phyloP scores from a whole-genome alignment of 2,888 invertebrate genomes.

The Diplolepis rosae region DNA sequence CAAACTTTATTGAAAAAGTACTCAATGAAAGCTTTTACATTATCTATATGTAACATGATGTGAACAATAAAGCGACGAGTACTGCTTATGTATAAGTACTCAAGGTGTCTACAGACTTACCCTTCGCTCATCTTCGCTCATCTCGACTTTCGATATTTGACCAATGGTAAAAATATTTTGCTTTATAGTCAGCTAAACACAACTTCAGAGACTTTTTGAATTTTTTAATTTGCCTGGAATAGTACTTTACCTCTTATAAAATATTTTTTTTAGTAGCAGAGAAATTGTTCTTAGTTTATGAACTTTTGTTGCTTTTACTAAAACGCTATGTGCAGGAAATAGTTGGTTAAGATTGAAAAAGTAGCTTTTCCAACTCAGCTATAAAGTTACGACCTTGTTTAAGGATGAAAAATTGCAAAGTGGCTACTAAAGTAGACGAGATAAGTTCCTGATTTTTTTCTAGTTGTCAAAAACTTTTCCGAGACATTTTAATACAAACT shows the following conservation, averaged over 20 bases:
- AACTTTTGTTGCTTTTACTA: neutral
- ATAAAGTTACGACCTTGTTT: neutral
- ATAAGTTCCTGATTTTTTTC: too few species aligned
- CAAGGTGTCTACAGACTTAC: neutral
- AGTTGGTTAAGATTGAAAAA: neutral
- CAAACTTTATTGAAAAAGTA: conserved; percentile 19
- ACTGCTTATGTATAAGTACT: neutral
- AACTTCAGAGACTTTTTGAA: too few species aligned
- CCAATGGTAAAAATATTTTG: too few species aligned
- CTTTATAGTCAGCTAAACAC: too few species aligned
- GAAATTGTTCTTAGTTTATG: neutral
- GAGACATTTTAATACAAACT: too few species aligned
- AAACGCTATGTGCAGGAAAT: neutral
- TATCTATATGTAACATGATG: conserved; percentile 35
- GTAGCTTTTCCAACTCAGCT: neutral
- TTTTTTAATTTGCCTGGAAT: too few species aligned
- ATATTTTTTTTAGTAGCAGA: neutral
- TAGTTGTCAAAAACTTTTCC: too few species aligned
- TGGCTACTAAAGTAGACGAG: too few species aligned
- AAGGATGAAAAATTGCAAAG: too few species aligned
- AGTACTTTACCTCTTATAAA: neutral
- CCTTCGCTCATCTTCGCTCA: neutral
- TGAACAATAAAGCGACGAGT: conserved; percentile 31
- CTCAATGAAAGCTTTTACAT: conserved; percentile 30
- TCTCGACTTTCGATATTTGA: neutral